Evolutionary conservation across 2,888 invertebrate species (phyloP).

Genomic region (Drosophila anomelani): DNA sequence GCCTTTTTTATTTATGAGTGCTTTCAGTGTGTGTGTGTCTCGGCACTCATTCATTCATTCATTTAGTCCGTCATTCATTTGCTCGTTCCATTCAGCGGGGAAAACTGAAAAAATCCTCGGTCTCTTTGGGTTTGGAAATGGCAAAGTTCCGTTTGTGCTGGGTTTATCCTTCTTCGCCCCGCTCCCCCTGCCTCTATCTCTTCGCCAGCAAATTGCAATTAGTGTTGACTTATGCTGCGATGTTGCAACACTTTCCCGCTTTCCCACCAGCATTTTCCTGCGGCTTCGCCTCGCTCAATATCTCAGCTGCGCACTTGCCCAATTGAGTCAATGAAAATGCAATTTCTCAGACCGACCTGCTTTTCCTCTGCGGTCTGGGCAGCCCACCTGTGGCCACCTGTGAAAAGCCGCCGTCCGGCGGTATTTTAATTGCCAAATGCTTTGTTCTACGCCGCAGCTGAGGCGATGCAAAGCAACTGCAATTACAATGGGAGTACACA

Average conservation of each 20-base stretch:
- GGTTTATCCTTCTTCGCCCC: conserved; percentile 23
- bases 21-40: background rate
- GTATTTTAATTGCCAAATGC: conserved; percentile 62
- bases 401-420: conserved; percentile 37
- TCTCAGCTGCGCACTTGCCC: conserved; percentile 22
- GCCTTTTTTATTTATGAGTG: conserved; percentile 7
- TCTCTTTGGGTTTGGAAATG: conserved; percentile 43
- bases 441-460: conserved; percentile 53
- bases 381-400: conserved; percentile 35
- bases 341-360: conserved; percentile 28
- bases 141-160: conserved; percentile 42
- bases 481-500: conserved; percentile 15
- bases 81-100: conserved; percentile 47
- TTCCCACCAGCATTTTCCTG: conserved; percentile 11
- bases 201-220: conserved; percentile 74
- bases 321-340: conserved; percentile 37
- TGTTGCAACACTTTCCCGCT: conserved; percentile 17
- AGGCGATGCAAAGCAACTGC: conserved; percentile 20
- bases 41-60: conserved; percentile 19
- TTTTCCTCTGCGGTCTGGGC: conserved; percentile 7
- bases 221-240: conserved; percentile 75
- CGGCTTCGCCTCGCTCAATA: conserved; percentile 19
- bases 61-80: conserved; percentile 24
- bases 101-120: background rate
- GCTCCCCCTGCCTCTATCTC: conserved; percentile 3